Evolutionary conservation across 1,140 invertebrate genomes (phyloP), one percentile per base, ranked within the genome.

Genomic region (Apis florea): DNA sequence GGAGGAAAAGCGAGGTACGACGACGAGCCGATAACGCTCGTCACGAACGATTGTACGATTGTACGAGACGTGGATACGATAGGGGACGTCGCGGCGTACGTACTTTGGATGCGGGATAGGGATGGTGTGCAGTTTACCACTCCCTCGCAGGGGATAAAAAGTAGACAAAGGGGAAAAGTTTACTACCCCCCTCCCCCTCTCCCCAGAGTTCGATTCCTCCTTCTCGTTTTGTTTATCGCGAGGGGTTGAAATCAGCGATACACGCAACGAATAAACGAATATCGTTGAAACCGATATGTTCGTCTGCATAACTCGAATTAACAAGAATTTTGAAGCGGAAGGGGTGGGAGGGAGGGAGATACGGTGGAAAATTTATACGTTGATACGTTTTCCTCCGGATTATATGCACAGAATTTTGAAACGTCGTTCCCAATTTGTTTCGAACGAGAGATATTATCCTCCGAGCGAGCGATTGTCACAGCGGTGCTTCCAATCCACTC

Each of bases 351-450:
- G 2, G 4, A 40, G 31, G 6, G 4, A 40, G 31, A 40, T 31
- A 31, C 1, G 2, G 31, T 5, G 31, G 11, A 40, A 40, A 40
- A 47, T 68, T 47, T 49, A n/a, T n/a, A 19, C 66, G 13, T 19
- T 12, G 21, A 12, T 67, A 13, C 12, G 5, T 15, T 21, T 21
- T 11, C 3, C 31, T 8, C 9, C 2, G 8, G 47, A 67, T 31
- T 40, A 47, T 15, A 6, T 10, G 26, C 2, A 40, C 31, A 40
- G 31, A 40, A 15, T 19, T 47, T 47, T 21, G 6, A 31, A 47
- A 68, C 61, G 61, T 47, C 19, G 40, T 47, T 68, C 21, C 31
- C 67, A 69, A 51, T 69, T 69, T 17, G 47, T 69, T 69, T 49
- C 47, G 3, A n/a, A 69, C n/a, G n/a, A 47, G n/a, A n/a, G n/a